Conservation (phyloP, 2,113 vertebrate genomes). For the Psammodynastes pulverulentus region DNA sequence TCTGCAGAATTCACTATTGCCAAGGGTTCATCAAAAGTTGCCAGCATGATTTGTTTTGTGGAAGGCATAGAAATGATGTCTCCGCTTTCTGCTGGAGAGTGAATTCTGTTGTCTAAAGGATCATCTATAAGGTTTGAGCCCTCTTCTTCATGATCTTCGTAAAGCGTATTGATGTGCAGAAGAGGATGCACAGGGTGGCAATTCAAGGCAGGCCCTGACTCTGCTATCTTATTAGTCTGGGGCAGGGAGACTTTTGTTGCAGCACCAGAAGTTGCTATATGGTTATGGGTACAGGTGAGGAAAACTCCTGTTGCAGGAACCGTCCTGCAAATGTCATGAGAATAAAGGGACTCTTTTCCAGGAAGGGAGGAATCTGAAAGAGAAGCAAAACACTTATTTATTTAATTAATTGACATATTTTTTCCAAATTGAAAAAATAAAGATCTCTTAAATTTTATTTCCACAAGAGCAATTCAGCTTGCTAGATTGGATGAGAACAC, state of each 20-base stretch:
- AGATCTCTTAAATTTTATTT: background rate
- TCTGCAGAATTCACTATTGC: conserved; percentile 75
- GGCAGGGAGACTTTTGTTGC: conserved; percentile 59
- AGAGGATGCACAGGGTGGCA: conserved; percentile 73
- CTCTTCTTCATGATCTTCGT: conserved; percentile 73
- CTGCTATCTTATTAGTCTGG: conserved; percentile 61
- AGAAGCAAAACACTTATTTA: conserved; percentile 34
- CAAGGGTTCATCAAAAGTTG: conserved; percentile 74
- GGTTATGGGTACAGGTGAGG: conserved; percentile 69
- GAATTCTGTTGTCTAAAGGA: conserved; percentile 59
- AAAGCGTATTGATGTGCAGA: conserved; percentile 77
- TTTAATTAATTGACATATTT: background rate
- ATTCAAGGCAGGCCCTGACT: conserved; percentile 68
- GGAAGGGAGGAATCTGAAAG: conserved; percentile 69
- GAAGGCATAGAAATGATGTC: conserved; percentile 71
- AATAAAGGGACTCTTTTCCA: conserved; percentile 68
- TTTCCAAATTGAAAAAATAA: background rate
- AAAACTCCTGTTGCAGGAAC: conserved; percentile 65
- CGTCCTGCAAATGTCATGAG: conserved; percentile 65
- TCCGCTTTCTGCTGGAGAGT: conserved; percentile 56
- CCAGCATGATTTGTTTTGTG: conserved; percentile 73
- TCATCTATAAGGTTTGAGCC: conserved; percentile 59
- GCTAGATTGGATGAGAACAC: background rate
- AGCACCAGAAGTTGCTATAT: conserved; percentile 51
- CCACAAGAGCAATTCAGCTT: background rate